Evolutionary conservation across 2,888 invertebrate genomes (phyloP).

Genomic region (Himalopsyche kuldschensis): DNA sequence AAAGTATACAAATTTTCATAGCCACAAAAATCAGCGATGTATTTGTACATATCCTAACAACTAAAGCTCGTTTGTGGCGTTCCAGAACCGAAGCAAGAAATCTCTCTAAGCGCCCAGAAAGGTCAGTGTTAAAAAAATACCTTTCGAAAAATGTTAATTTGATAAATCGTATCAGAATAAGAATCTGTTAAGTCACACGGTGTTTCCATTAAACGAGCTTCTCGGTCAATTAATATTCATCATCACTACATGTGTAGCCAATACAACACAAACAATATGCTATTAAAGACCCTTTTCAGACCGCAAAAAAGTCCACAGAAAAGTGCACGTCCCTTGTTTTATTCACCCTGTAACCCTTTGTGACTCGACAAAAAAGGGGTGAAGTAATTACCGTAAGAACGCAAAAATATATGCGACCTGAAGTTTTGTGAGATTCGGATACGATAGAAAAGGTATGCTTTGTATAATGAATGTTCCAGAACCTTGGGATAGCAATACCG

Average conservation of each 20-base stretch:
- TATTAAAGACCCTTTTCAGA: slow-evolving; percentile 7
- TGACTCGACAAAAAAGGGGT: slow-evolving; percentile 1
- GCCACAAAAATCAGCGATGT: no score
- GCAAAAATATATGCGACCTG: slow-evolving; percentile 7
- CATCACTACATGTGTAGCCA: slow-evolving; percentile 5
- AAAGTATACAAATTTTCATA: no score
- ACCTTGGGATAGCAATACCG: no score
- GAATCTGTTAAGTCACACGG: neutral
- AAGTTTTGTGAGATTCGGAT: neutral
- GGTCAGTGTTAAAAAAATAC: no score
- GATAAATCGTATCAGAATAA: neutral
- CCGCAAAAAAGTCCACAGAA: slow-evolving; percentile 2
- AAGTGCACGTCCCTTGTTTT: neutral
- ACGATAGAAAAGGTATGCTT: neutral
- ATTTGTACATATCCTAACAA: no score
- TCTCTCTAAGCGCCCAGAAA: no score
- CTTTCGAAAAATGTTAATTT: neutral
- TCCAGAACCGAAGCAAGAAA: no score
- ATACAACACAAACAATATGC: neutral
- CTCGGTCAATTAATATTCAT: slow-evolving; percentile 7
- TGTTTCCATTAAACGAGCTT: neutral
- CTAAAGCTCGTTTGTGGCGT: no score
- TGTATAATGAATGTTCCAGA: no score
- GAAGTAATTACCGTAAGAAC: slow-evolving; percentile 24
- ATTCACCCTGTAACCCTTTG: slow-evolving; percentile 12